Evolutionary conservation across 2,113 vertebrate genomes (phyloP).

Genomic region (Salvelinus namaycush): DNA sequence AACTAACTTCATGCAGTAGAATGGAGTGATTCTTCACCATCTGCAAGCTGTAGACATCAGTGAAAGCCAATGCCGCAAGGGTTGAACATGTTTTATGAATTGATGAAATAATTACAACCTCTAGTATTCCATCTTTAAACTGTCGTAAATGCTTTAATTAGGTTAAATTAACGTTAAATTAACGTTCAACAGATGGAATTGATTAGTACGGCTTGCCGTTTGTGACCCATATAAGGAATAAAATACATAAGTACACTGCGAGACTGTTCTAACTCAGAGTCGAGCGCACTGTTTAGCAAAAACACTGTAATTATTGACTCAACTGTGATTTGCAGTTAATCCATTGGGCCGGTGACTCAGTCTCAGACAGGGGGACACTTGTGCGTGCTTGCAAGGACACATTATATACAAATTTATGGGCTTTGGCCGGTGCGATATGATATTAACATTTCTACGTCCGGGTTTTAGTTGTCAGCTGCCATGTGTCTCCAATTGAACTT

Average conservation of each 20-base stretch:
- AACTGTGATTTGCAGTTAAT: slow-evolving; percentile 28
- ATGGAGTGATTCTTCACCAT: slow-evolving; percentile 22
- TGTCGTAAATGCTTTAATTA: slow-evolving; percentile 42
- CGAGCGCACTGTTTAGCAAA: slow-evolving; percentile 14
- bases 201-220: slow-evolving; percentile 32
- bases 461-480: neutral
- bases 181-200: slow-evolving; percentile 33
- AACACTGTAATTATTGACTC: slow-evolving; percentile 24
- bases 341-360: slow-evolving; percentile 6
- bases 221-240: slow-evolving; percentile 23
- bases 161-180: slow-evolving; percentile 32
- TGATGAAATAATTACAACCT: slow-evolving; percentile 39
- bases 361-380: slow-evolving; percentile 13
- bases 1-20: slow-evolving; percentile 7
- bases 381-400: slow-evolving; percentile 5
- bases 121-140: slow-evolving; percentile 12
- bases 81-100: slow-evolving; percentile 32
- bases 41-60: slow-evolving; percentile 33
- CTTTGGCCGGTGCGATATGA: neutral
- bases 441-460: neutral
- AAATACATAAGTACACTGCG: slow-evolving; percentile 24
- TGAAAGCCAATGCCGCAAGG: slow-evolving; percentile 10
- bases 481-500: slow-evolving; percentile 4
- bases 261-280: slow-evolving; percentile 25
- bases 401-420: neutral